Base-by-base conservation (phyloP, 2,113 vertebrate species). In the Atrichornis clamosus region DNA sequence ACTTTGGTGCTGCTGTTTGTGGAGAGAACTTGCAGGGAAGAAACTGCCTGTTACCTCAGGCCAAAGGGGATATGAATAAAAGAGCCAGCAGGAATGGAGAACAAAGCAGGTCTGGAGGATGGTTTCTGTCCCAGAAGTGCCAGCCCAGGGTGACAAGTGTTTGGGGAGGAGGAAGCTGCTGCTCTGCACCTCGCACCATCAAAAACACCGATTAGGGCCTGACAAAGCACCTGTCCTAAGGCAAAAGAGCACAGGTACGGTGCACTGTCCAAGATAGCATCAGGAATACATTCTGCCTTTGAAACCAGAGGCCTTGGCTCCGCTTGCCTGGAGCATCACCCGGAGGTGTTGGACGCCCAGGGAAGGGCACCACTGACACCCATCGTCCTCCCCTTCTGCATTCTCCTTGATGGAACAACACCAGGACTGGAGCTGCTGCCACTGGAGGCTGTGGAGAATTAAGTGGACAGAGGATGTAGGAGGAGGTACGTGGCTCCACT, bases 401-500 rank as follows among this genome's bases (percentile, higher is more conserved):
- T 27, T 4, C 39, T 72, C 42, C 28, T 21, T 9, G 65, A 10
- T 32, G 59, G 52, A 27, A 6, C 4, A 7, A 27, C 7, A 4
- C 9, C 2, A 21, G 16, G 44, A 5, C 39, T 19, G 15, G 3
- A 27, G 30, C 3, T 0, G 0, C 49, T 50, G 41, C 46, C 33
- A 2, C 46, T 3, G 33, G 39, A 22, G 42, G 13, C 26, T n/a
- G 4, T 2, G 20, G 52, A 26, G 65, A 55, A 35, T 23, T 4
- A 41, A n/a, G 30, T 2, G 53, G 76, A 3, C 13, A 19, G 26
- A 62, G 58, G 22, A 84, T 0, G 11, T 5, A n/a, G n/a, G 13
- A 83, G 56, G 56, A 73, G 59, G 28, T 11, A 7, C 3, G 0
- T 2, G 33, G 55, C 50, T 84, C 59, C 21, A 26, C 39, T 42